Evolutionary conservation across 2,113 vertebrate genomes (phyloP).

Genomic region (Corydoras maculifer): DNA sequence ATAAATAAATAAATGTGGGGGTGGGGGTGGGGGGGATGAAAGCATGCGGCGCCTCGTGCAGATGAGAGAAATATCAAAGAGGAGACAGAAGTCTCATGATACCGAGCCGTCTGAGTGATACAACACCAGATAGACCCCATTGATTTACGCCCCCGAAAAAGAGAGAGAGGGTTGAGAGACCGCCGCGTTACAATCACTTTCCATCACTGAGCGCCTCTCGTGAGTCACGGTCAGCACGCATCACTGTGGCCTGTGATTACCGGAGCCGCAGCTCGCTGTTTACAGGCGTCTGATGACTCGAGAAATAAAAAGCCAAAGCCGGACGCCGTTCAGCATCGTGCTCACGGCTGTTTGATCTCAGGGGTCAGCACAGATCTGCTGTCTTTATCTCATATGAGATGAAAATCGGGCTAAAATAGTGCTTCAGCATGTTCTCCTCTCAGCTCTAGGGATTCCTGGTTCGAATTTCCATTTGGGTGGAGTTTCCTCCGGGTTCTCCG

Average conservation of each 20-base stretch:
- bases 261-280: neutral
- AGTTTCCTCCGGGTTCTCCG: too few species aligned
- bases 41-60: constrained; percentile 49
- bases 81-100: constrained; percentile 42
- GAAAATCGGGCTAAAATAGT: too few species aligned
- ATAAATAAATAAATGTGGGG: constrained; percentile 38
- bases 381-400: too few species aligned
- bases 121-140: constrained; percentile 43
- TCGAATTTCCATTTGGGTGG: too few species aligned
- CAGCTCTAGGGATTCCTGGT: too few species aligned
- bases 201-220: constrained; percentile 40
- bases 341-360: too few species aligned
- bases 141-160: constrained; percentile 5
- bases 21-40: too few species aligned
- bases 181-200: constrained; percentile 47
- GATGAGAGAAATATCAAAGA: constrained; percentile 51
- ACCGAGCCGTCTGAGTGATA: constrained; percentile 46
- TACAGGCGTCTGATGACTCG: too few species aligned
- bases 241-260: neutral
- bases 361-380: too few species aligned
- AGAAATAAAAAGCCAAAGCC: neutral
- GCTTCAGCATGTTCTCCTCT: too few species aligned
- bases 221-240: constrained; percentile 6
- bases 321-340: too few species aligned
- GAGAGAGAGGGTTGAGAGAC: constrained; percentile 41